phyloP scores from a whole-genome alignment of 2,113 vertebrate species.

The Pelobates fuscus region DNA sequence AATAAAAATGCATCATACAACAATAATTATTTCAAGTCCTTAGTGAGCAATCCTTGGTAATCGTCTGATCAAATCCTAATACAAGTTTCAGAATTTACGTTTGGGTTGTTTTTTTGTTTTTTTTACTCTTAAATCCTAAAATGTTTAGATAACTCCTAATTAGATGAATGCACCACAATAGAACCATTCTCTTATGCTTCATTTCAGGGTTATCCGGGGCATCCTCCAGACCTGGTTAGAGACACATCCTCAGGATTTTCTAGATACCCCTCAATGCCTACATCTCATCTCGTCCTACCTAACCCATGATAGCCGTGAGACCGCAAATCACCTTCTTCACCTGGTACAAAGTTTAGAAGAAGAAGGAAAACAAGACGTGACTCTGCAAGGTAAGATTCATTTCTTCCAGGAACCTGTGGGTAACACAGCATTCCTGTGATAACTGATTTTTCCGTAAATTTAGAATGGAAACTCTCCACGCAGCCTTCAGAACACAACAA shows the following conservation, averaged over 20 bases:
- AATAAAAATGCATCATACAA: too few species aligned
- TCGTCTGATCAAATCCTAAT: too few species aligned
- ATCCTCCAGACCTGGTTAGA: conserved; percentile 80
- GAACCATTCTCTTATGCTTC: too few species aligned
- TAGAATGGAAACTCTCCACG: conserved; percentile 11
- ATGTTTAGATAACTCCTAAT: too few species aligned
- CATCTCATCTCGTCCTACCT: conserved; percentile 64
- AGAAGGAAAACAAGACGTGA: not conserved
- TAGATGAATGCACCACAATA: too few species aligned
- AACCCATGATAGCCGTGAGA: conserved; percentile 30
- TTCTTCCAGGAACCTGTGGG: too few species aligned
- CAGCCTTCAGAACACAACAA: conserved; percentile 7
- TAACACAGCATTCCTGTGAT: not conserved
- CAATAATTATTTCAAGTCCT: too few species aligned
- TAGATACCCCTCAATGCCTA: conserved; percentile 75
- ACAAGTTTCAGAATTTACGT: too few species aligned
- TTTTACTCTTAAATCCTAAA: too few species aligned
- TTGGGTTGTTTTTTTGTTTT: too few species aligned
- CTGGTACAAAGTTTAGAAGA: conserved; percentile 10
- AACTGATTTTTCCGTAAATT: conserved; percentile 47
- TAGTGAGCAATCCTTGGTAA: too few species aligned
- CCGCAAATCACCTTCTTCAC: not conserved
- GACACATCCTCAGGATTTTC: conserved; percentile 79
- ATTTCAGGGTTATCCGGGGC: conserved; percentile 60
- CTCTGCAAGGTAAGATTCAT: conserved; percentile 1